These are phyloP conservation scores for Pasiphila rectangulata DNA, from an alignment of 2,888 invertebrate genomes.

Conservation along the genomic window DNA sequence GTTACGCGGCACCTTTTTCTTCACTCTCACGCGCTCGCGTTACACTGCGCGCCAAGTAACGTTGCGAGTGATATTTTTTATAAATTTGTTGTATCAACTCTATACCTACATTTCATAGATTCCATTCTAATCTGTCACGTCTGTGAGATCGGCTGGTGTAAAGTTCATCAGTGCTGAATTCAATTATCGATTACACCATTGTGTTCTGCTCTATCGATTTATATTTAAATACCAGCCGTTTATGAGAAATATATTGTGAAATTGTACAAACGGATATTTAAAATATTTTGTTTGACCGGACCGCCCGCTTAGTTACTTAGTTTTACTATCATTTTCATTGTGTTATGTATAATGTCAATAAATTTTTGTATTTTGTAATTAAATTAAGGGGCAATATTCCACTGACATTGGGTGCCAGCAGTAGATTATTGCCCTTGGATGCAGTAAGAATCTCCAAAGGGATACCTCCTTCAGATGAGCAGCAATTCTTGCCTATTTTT, in stretches of 20 bases:
- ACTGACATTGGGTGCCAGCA: no score
- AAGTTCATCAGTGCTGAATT: conserved; percentile 81
- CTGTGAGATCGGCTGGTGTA: conserved; percentile 77
- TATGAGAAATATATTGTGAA: conserved; percentile 78
- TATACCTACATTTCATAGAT: conserved; percentile 51
- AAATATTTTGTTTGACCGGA: conserved; percentile 63
- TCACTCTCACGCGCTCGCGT: no score
- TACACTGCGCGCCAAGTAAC: no score
- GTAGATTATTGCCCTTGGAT: no score
- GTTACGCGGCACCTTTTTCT: neutral
- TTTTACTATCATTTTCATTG: conserved; percentile 35
- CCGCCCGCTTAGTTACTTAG: conserved; percentile 59
- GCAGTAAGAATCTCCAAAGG: no score
- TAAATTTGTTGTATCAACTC: conserved; percentile 50
- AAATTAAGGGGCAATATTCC: no score
- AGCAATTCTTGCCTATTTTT: no score
- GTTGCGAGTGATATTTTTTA: no score
- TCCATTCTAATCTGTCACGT: conserved; percentile 81
- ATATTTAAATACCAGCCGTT: conserved; percentile 80
- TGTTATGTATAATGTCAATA: conserved; percentile 18
- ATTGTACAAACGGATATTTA: conserved; percentile 58
- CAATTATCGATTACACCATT: conserved; percentile 81
- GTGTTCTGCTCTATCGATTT: conserved; percentile 78
- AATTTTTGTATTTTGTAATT: no score
- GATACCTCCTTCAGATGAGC: no score